These are phyloP conservation scores for Pristionchus arcanus DNA, from an alignment of 2,888 invertebrate species.

Conservation along the genomic window DNA sequence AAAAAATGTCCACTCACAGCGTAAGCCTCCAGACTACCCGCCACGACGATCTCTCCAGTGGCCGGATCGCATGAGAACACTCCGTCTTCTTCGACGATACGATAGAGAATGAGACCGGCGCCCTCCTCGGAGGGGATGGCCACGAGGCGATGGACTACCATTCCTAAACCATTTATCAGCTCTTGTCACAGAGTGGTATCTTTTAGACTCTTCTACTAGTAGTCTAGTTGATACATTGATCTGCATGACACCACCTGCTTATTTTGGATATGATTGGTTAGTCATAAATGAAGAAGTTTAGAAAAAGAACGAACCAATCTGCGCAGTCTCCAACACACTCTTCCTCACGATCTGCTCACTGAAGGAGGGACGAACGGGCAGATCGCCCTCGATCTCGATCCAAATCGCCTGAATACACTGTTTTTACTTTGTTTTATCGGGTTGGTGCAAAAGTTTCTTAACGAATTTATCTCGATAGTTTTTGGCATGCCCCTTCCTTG, in stretches of 20 bases:
- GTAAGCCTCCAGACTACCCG: neutral
- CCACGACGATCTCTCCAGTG: constrained; percentile 91
- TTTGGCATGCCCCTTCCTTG: too few relatives aligned
- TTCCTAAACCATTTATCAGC: constrained; percentile 7
- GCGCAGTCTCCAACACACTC: constrained; percentile 21
- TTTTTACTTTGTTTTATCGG: too few relatives aligned
- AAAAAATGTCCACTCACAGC: neutral
- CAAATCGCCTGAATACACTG: neutral
- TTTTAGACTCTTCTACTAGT: too few relatives aligned
- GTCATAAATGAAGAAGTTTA: neutral
- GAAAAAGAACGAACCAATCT: neutral
- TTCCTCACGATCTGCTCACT: neutral
- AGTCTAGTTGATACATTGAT: too few relatives aligned
- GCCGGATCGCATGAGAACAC: constrained; percentile 92
- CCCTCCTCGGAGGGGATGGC: constrained; percentile 42
- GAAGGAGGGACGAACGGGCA: constrained; percentile 47
- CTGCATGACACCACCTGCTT: too few relatives aligned
- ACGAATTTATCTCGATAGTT: too few relatives aligned
- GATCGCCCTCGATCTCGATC: constrained; percentile 51
- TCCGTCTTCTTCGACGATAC: constrained; percentile 77
- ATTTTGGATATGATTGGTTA: too few relatives aligned
- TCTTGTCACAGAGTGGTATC: neutral
- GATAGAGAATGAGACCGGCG: constrained; percentile 58
- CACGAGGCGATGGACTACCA: constrained; percentile 1
- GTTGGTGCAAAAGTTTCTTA: too few relatives aligned